Base-by-base conservation (phyloP, 2,113 vertebrate species). In the Alligator mississippiensis region DNA sequence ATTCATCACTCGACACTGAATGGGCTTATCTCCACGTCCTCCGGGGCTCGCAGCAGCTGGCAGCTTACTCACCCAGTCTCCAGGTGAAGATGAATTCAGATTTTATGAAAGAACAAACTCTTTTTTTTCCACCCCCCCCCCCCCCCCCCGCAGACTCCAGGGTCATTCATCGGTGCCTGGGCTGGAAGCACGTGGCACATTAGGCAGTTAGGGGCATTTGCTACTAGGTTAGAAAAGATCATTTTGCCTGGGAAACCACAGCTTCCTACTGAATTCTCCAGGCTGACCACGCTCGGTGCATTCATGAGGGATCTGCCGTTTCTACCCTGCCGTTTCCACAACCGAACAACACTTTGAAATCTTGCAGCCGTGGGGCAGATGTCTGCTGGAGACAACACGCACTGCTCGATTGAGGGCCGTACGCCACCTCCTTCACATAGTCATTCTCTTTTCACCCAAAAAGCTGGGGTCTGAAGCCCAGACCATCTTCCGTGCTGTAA, bases 11-110 rank as follows among this genome's bases (percentile, higher is more conserved):
- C 21, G 47, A 61, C 9, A 22, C 11, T 4, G 17, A 34, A 18
- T 18, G 5, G 27, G 15, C 27, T 86, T 87, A 91, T 87, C 90
- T 77, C n/a, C 2, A 6, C 28, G 84, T n/a, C 89, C 84, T 82
- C 57, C 34, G 24, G 66, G 38, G 27, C 81, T 28, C 76, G 10
- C 55, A 68, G 77, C 95, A 97, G 92, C 95, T 95, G 96, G 11
- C 9, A 88, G 79, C 57, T 77, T 95, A 30, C 95, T 89, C 95
- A 82, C 17, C n/a, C 11, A 76, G 4, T 74, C 0, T 0, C 1
- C 38, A 85, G 63, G 74, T n/a, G 75, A 91, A 87, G 79, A 83
- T 74, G 85, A 87, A 94, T 17, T 10, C 55, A 9, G 34, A 54
- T 64, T 64, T 24, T 4, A 1, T 4, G 25, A 3, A 30, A 0